Percentiles rank a stretch among this genome's conserved stretches.
Evolutionary conservation across 37 sponge, comb jelly and placozoan species (phyloP).

Genomic region (Axinella damicornis): DNA sequence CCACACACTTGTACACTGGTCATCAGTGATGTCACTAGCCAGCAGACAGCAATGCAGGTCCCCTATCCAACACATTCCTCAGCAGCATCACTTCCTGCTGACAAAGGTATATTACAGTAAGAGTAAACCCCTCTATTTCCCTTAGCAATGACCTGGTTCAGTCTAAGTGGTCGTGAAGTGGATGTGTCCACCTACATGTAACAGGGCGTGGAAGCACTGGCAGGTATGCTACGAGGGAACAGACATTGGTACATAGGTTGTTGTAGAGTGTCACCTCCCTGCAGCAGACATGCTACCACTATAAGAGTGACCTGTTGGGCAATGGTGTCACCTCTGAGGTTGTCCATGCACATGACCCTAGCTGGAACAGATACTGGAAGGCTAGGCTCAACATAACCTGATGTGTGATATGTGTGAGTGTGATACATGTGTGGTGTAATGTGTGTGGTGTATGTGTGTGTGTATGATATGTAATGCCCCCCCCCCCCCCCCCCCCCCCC

Average conservation of each 20-base stretch:
- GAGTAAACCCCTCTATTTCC: no score
- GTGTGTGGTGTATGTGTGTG: no score
- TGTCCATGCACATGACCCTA: conserved; percentile 53
- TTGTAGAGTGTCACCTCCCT: conserved; percentile 50
- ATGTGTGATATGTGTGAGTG: not conserved
- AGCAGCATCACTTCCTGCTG: conserved; percentile 37
- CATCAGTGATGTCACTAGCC: conserved; percentile 5
- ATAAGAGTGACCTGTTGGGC: not conserved
- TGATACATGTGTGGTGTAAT: no score
- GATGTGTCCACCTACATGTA: conserved; percentile 15
- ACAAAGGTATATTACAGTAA: not conserved
- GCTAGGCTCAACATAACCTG: conserved; percentile 45
- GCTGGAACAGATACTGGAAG: conserved; percentile 25
- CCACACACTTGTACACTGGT: no score
- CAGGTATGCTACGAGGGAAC: conserved; percentile 10
- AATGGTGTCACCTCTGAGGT: conserved; percentile 30
- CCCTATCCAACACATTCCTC: conserved; percentile 3
- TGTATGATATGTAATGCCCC: no score
- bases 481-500: no score
- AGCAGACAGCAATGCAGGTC: conserved; percentile 23
- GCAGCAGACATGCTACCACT: no score
- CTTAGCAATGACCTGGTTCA: no score
- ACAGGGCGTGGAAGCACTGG: conserved; percentile 23
- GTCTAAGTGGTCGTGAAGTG: no score
- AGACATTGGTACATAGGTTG: conserved; percentile 35